Evolutionary conservation across 1,140 invertebrate species (phyloP).

Genomic region (Holcopasites calliopsidis): DNA sequence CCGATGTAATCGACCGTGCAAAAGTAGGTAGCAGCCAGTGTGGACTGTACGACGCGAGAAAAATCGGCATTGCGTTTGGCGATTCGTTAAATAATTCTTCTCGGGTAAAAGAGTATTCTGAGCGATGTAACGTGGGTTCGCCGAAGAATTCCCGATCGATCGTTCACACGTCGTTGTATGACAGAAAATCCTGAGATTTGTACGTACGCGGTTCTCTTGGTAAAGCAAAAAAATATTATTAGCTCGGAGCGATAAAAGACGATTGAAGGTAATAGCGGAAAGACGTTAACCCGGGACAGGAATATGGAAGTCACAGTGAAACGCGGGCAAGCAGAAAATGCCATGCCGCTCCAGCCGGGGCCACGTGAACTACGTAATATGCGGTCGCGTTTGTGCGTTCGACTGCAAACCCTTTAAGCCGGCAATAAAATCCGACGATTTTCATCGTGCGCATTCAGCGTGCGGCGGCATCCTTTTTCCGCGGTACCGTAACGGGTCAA

Average conservation of each 20-base stretch:
- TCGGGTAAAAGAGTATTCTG: no score
- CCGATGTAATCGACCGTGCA: constrained; percentile 17
- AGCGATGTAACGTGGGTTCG: no score
- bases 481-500: constrained; percentile 6
- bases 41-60: neutral
- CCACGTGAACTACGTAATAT: constrained; percentile 52
- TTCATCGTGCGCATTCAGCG: constrained; percentile 42
- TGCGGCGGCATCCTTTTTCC: constrained; percentile 18
- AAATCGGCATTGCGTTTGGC: no score
- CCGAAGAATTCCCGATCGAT: no score
- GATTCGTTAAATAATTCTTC: no score
- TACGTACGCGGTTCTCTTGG: no score
- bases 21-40: neutral
- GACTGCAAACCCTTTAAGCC: constrained; percentile 64
- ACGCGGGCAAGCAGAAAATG: constrained; percentile 22
- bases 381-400: constrained; percentile 50
- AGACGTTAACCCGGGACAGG: no score
- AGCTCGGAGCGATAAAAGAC: no score
- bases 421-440: constrained; percentile 70
- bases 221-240: no score
- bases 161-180: no score
- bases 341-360: neutral
- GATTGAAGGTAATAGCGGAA: no score
- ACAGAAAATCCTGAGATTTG: no score
- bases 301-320: constrained; percentile 28